Evolutionary conservation across 2,113 vertebrate genomes (phyloP), one percentile per base, ranked within the genome.

Genomic region (Neodon shergylaensis): DNA sequence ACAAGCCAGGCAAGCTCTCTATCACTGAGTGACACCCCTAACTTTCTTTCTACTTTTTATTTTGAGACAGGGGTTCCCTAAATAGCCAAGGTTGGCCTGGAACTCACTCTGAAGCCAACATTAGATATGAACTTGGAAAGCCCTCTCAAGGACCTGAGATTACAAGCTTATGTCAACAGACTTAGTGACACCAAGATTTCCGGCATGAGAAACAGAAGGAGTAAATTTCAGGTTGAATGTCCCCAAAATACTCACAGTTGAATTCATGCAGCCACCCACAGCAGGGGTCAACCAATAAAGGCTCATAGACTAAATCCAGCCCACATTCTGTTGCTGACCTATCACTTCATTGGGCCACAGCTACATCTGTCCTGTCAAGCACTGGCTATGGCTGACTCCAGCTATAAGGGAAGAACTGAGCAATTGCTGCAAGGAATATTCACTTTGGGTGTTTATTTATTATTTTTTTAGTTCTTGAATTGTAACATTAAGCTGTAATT

Each of bases 261-360:
- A 47, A n/a, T 58, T 19, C 0, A 47, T 28, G 31, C 1, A 0
- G 22, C 13, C 68, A 12, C 7, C 0, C 4, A 6, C 0, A 54
- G n/a, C n/a, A 8, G 7, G 26, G 31, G 13, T 28, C 24, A 16
- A 17, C 0, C 42, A 22, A n/a, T 21, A 5, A 8, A 63, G 52
- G 44, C 7, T 2, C 17, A 49, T 36, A 8, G 77, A 28, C 39
- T 52, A 58, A 31, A 31, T 86, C 73, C 54, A 19, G 14, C 68
- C 58, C 19, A 8, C 0, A 1, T 65, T 28, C 28, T 22, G 22
- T 76, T 87, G 19, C 12, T 52, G 7, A 52, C 21, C 47, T 58
- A 16, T 76, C 31, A 70, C 61, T 83, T 76, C 61, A 49, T 58
- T 52, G 66, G 47, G 47, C 72, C 39, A 16, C 49, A 49, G 8